phyloP scores from a whole-genome alignment of 2,113 vertebrate species.

The Cyanoliseus patagonus region DNA sequence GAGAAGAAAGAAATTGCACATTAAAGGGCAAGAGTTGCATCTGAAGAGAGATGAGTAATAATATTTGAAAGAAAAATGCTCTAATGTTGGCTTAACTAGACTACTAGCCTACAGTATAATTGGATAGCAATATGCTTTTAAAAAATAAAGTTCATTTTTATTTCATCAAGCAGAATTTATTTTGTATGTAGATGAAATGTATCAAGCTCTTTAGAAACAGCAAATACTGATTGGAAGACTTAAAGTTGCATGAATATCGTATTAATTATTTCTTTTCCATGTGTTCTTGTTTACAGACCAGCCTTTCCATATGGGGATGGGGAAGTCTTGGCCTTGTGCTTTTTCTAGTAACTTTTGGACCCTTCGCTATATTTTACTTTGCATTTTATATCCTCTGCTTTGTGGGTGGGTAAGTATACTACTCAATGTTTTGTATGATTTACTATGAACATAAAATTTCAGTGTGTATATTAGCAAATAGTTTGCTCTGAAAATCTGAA shows the following conservation, averaged over 20 bases:
- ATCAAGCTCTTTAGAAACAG: neutral
- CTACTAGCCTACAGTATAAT: neutral
- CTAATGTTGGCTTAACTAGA: neutral
- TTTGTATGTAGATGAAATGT: neutral
- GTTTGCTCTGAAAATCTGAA: slow-evolving; percentile 4
- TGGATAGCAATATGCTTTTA: neutral
- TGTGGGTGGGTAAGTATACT: slow-evolving; percentile 91
- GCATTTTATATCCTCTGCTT: slow-evolving; percentile 98
- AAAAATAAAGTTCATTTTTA: neutral
- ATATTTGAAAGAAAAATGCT: neutral
- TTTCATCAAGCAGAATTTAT: neutral
- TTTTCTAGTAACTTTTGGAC: slow-evolving; percentile 96
- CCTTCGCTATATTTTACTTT: slow-evolving; percentile 98
- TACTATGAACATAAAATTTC: neutral
- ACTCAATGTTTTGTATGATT: neutral
- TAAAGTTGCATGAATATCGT: neutral
- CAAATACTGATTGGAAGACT: neutral
- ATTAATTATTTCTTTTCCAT: neutral
- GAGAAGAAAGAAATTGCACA: neutral
- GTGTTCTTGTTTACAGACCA: slow-evolving; percentile 85
- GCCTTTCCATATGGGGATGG: slow-evolving; percentile 98
- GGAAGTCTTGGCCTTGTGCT: slow-evolving; percentile 93
- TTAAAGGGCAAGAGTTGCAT: neutral
- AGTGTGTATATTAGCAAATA: neutral
- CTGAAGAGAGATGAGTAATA: neutral